Percentiles rank a stretch among this genome's conserved stretches.
phyloP scores from a whole-genome alignment of 2,797 vertebrate genomes.

The Florisuga fusca region DNA sequence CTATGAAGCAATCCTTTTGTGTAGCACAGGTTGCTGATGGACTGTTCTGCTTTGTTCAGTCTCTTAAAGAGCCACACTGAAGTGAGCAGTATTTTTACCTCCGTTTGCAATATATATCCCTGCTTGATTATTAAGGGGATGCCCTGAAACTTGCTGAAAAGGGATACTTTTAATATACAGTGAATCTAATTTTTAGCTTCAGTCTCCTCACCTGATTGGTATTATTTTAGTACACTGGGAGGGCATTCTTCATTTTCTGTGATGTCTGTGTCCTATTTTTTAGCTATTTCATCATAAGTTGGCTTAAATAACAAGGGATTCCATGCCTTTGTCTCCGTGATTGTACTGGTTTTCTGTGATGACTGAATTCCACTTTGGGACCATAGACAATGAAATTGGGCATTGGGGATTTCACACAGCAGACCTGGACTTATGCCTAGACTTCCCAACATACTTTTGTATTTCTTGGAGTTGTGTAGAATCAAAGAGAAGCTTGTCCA shows the following conservation, averaged over 20 bases:
- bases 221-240: background rate
- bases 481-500: background rate
- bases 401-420: background rate
- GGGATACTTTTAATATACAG: accelerated
- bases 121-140: background rate
- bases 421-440: background rate
- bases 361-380: background rate
- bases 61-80: background rate
- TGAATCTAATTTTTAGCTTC: background rate
- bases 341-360: background rate
- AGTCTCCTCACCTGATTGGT: background rate
- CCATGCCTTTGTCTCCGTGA: background rate
- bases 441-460: background rate
- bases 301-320: background rate
- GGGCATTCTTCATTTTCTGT: background rate
- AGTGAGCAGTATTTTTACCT: background rate
- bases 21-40: background rate
- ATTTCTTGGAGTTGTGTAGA: background rate
- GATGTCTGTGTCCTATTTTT: background rate
- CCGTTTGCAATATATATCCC: background rate
- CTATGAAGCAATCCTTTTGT: background rate
- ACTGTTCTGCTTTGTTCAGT: background rate
- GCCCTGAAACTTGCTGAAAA: background rate
- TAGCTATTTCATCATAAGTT: background rate
- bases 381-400: background rate